Percentiles rank a stretch among this genome's conserved stretches.
Conservation (phyloP, 2,888 invertebrate species). For the Sesamia inferens region DNA sequence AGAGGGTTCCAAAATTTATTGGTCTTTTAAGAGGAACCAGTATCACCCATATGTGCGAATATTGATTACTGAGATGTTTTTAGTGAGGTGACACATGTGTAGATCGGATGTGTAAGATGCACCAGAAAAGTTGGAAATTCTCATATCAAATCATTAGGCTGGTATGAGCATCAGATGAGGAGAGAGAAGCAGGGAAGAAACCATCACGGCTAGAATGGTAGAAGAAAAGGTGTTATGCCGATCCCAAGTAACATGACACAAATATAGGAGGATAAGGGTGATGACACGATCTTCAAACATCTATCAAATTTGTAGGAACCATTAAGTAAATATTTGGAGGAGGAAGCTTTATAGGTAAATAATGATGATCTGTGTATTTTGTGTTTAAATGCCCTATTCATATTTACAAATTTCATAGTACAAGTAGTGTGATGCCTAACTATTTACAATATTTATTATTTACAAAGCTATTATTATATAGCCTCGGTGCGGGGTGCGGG, state of each 20-base stretch:
- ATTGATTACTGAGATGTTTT: too few species aligned
- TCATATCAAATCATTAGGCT: background rate
- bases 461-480: too few species aligned
- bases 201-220: background rate
- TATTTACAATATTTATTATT: too few species aligned
- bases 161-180: background rate
- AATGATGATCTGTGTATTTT: background rate
- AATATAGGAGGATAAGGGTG: background rate
- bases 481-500: too few species aligned
- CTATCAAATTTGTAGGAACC: background rate
- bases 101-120: background rate
- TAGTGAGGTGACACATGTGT: background rate
- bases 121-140: background rate
- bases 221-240: background rate
- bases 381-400: too few species aligned
- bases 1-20: too few species aligned
- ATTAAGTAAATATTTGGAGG: background rate
- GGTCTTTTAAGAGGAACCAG: too few species aligned
- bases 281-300: background rate
- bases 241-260: background rate
- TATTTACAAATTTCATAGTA: too few species aligned
- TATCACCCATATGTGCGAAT: too few species aligned
- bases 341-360: too few species aligned
- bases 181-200: background rate
- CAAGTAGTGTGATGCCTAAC: too few species aligned